These are phyloP conservation scores for Ypsolopha sequella DNA, from an alignment of 2,888 invertebrate genomes.

Conservation along the genomic window DNA sequence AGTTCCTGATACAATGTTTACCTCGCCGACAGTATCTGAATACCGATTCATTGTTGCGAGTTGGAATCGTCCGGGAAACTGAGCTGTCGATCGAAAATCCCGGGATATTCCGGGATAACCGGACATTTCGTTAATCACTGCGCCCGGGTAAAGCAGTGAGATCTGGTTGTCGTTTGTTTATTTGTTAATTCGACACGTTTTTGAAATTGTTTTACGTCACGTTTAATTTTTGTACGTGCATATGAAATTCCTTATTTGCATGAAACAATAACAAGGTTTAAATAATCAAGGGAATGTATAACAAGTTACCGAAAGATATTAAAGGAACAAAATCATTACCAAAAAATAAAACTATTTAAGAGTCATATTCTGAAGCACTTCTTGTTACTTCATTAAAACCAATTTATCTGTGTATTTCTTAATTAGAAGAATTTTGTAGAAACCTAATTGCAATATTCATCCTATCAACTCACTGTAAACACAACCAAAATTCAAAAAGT, in stretches of 20 bases:
- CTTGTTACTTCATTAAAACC: no score
- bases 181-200: neutral
- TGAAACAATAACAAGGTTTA: conserved; percentile 2
- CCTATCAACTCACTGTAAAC: no score
- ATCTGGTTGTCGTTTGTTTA: no score
- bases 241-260: conserved; percentile 10
- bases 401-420: no score
- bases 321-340: no score
- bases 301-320: no score
- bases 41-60: neutral
- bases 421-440: no score
- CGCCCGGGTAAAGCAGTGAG: neutral
- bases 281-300: no score
- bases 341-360: no score
- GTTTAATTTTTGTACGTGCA: neutral
- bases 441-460: no score
- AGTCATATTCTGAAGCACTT: no score
- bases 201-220: neutral
- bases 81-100: conserved; percentile 12
- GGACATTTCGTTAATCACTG: conserved; percentile 4
- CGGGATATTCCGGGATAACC: neutral
- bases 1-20: neutral
- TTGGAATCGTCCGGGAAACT: conserved; percentile 6
- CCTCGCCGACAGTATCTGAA: neutral
- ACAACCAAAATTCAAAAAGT: no score